Evolutionary conservation across 2,797 vertebrate genomes (phyloP).

Genomic region (Sebastes goodei): DNA sequence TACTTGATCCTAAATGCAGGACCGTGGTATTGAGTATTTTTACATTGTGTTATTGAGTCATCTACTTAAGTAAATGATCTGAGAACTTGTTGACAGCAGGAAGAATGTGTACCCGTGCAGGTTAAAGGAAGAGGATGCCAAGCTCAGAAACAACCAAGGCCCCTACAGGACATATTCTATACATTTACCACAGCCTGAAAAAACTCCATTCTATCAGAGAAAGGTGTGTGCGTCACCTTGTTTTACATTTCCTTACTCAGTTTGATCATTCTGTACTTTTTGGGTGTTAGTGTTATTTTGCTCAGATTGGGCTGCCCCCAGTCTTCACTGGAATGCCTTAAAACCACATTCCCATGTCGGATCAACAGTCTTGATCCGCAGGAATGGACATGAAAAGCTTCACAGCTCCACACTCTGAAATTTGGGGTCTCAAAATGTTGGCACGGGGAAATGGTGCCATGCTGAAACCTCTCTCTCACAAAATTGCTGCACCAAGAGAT

Average conservation of each 20-base stretch:
- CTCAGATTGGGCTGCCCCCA: slow-evolving; percentile 32
- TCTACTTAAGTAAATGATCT: not conserved
- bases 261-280: slow-evolving; percentile 27
- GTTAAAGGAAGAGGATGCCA: not conserved
- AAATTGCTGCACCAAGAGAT: not conserved
- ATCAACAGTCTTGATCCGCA: slow-evolving; percentile 68
- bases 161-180: not conserved
- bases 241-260: not conserved
- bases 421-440: slow-evolving; percentile 29
- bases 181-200: not conserved
- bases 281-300: slow-evolving; percentile 46
- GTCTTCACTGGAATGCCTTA: slow-evolving; percentile 68
- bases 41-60: not conserved
- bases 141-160: not conserved
- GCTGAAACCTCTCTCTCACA: not conserved
- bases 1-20: not conserved
- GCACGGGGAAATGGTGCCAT: slow-evolving; percentile 7
- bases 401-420: slow-evolving; percentile 25
- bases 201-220: not conserved
- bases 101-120: not conserved
- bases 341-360: slow-evolving; percentile 74
- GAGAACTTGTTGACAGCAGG: not conserved
- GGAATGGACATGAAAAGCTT: slow-evolving; percentile 62
- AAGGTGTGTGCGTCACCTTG: not conserved
- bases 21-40: not conserved